Conservation (phyloP, 1,140 invertebrate species). For the Drosophila gunungcola region DNA sequence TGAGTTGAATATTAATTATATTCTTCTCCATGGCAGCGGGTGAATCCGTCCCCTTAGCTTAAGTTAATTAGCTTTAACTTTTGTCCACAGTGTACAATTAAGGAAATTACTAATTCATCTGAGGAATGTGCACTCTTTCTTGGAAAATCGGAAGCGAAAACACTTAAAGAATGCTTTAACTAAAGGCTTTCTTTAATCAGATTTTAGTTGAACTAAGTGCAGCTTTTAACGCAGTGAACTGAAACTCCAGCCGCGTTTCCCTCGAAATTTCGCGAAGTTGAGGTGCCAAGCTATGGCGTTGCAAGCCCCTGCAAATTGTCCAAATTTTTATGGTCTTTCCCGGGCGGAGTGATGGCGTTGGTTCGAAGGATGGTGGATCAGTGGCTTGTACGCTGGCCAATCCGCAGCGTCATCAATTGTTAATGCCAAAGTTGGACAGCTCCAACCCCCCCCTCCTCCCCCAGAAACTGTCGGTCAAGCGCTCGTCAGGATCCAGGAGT, state of each 20-base stretch:
- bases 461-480: not conserved
- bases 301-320: slow-evolving; percentile 31
- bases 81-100: too few species aligned
- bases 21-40: too few species aligned
- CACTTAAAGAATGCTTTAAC: too few species aligned
- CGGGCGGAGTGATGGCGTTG: not conserved
- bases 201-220: too few species aligned
- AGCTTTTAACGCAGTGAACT: too few species aligned
- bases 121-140: too few species aligned
- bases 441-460: not conserved
- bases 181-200: too few species aligned
- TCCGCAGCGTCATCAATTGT: slow-evolving; percentile 33
- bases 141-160: too few species aligned
- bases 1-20: too few species aligned
- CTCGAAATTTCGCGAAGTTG: not conserved
- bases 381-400: not conserved
- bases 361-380: not conserved
- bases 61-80: too few species aligned
- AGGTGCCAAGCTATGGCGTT: slow-evolving; percentile 56
- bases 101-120: too few species aligned
- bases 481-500: not conserved
- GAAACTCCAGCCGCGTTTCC: not conserved
- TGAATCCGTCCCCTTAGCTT: too few species aligned
- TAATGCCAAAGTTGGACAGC: slow-evolving; percentile 35
- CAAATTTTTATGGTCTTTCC: slow-evolving; percentile 54